Evolutionary conservation across 2,113 vertebrate species (phyloP), one percentile per base, ranked within the genome.

Genomic region (Megaceryle torquata): DNA sequence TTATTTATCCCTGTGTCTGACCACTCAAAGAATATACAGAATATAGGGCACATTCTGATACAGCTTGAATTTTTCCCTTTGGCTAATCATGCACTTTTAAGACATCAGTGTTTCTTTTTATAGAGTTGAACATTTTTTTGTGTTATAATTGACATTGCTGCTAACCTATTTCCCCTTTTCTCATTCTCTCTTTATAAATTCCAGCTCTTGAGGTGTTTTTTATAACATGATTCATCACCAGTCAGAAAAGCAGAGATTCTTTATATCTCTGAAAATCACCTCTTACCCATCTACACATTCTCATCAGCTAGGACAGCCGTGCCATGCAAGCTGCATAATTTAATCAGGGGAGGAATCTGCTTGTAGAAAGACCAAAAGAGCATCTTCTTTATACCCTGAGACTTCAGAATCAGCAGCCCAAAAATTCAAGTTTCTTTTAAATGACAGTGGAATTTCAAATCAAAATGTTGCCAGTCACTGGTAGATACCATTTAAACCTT

Each of bases 81-180:
- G 85, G 78, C 64, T 91, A 90, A 84, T 88, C 48, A 80, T 84
- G 77, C 33, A 51, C n/a, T 95, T 92, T 76, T 25, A 86, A 86
- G 44, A 76, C 46, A 53, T 41, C 64, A 39, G 4, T 61, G 22
- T 84, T 85, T 83, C n/a, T 95, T 91, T 89, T 88, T 68, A 68
- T 48, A 82, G 29, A 64, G 46, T 64, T 78, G 53, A 91, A 14
- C 31, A 76, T 91, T 93, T 91, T 37, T 33, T 89, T 76, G 6
- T 65, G 33, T 91, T 83, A 89, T 28, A 96, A 83, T 70, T 95
- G 53, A 76, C 76, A 51, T 41, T 88, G 6, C 35, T 81, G 46
- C 50, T 83, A 93, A 75, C 18, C 16, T 93, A 82, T 94, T 35
- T 13, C 29, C 31, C 48, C 15, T 88, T 93, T 83, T 77, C 31